Evolutionary conservation across 2,888 invertebrate species (phyloP), one percentile per base, ranked within the genome.

Genomic region (Pandemis heparana): DNA sequence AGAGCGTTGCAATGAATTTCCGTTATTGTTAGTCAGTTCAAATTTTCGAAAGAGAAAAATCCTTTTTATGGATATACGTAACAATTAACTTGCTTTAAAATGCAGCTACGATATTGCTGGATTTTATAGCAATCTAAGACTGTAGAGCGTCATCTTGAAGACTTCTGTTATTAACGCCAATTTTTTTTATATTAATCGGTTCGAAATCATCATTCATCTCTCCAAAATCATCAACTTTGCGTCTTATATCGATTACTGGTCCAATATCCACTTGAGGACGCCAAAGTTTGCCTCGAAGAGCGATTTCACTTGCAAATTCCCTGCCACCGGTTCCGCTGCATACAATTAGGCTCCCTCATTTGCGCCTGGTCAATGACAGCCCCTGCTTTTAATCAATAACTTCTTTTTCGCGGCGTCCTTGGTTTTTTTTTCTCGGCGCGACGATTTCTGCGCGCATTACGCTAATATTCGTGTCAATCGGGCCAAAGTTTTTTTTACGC

Each of bases 401-500:
- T 94, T 94, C 94, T 94, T 94, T 93, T 94, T 92, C 89, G 87
- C 92, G 89, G 91, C 92, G 94, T 90, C 94, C 94, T 94, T 94
- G 91, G 89, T 90, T 92, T 93, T 94, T 92, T 94, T 92, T 86
- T 83, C 85, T 43, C 92, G 92, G 93, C 94, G 94, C 92, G 91
- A 92, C 90, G 89, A 88, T 90, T 89, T 91, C 91, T 94, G 94
- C 93, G 94, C 94, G 94, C 83, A 89, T 90, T 92, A 87, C 89
- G 85, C 89, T 88, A 89, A 90, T 91, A 92, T 90, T 56, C 56
- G 89, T 92, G 92, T 92, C 92, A 94, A 92, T 90, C 88, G 88
- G 85, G 67, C 76, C 81, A 81, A 83, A 81, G 77, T 85, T 88
- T 89, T 32, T 90, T 89, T 88, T 81, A 79, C 75, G 77, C 89